Percentiles rank a stretch among this genome's conserved stretches.
phyloP scores from a whole-genome alignment of 2,113 vertebrate genomes.

The Chaenocephalus aceratus region DNA sequence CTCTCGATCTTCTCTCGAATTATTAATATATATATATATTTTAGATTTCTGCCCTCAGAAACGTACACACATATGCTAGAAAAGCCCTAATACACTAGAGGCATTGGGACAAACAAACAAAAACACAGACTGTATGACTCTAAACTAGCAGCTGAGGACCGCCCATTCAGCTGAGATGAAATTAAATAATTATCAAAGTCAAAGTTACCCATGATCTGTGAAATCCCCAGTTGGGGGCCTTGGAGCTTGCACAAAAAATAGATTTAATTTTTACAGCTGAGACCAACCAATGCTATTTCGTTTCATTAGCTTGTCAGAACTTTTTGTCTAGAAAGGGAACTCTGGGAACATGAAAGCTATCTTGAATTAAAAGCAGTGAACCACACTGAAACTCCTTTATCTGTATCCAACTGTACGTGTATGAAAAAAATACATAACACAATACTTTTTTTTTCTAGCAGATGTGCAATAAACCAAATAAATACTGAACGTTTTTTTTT shows the following conservation, averaged over 20 bases:
- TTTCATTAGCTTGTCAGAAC: conserved; percentile 1
- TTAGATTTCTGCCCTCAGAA: not conserved
- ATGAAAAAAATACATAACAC: not conserved
- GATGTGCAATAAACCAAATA: not conserved
- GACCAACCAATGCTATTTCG: not conserved
- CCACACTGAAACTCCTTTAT: not conserved
- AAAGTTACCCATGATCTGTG: conserved; percentile 11
- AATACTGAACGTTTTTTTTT: too few relatives aligned
- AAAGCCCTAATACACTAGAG: not conserved
- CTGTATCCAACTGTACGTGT: not conserved
- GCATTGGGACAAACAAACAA: not conserved
- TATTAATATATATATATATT: too few relatives aligned
- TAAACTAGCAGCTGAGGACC: conserved; percentile 16
- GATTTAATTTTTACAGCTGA: conserved; percentile 15
- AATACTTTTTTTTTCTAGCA: not conserved
- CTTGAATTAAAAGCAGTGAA: not conserved
- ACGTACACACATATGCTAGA: not conserved
- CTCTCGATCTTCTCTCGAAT: too few relatives aligned
- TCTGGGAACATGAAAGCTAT: not conserved
- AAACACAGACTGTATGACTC: not conserved
- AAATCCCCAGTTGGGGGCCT: conserved; percentile 7
- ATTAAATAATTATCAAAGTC: conserved; percentile 37
- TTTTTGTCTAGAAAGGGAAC: not conserved
- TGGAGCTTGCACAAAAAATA: conserved; percentile 20
- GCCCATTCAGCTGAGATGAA: conserved; percentile 18